phyloP scores from a whole-genome alignment of 2,888 invertebrate species.

The Caenorhabditis panamensis region DNA sequence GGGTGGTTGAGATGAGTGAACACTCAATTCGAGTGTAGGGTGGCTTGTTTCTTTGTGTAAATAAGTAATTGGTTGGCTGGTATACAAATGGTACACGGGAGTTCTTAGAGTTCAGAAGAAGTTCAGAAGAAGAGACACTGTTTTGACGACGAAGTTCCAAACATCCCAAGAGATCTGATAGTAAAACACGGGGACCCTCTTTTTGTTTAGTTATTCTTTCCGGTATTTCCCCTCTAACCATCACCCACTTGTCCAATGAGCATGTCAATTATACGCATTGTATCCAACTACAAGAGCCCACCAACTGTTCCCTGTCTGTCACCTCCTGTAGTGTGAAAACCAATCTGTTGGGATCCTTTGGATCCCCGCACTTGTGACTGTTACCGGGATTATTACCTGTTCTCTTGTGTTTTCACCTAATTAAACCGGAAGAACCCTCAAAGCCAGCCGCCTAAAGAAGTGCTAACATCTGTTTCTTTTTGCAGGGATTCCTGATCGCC shows the following conservation, averaged over 20 bases:
- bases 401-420: constrained; percentile 18
- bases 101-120: no score
- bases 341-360: constrained; percentile 49
- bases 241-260: constrained; percentile 25
- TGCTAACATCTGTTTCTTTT: constrained; percentile 1
- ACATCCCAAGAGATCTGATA: no score
- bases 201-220: no score
- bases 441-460: constrained; percentile 3
- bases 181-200: no score
- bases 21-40: no score
- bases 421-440: constrained; percentile 38
- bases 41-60: neutral
- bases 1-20: constrained; percentile 7
- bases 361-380: no score
- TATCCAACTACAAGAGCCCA: constrained; percentile 15
- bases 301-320: constrained; percentile 21
- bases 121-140: no score
- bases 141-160: no score
- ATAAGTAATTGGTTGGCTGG: constrained; percentile 5
- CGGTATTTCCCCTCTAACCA: neutral
- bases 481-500: constrained; percentile 73
- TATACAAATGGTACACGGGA: no score
- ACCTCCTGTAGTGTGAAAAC: constrained; percentile 40
- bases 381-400: no score
- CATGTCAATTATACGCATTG: constrained; percentile 27